Evolutionary conservation across 1,140 invertebrate genomes (phyloP), one percentile per base, ranked within the genome.

Genomic region (Papilio glaucus): DNA sequence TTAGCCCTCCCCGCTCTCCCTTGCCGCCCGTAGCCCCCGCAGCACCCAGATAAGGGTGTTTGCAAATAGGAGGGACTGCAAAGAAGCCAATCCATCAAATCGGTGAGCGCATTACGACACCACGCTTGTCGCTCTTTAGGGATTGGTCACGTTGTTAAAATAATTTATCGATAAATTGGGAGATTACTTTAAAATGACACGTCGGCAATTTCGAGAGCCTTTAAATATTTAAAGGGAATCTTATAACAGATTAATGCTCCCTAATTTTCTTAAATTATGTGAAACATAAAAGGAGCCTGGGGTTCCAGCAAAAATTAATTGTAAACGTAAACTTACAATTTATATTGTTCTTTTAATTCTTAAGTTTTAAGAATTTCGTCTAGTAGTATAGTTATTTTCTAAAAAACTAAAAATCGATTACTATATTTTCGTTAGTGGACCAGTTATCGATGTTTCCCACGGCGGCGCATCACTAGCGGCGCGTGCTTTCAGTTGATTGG

Each of bases 21-120:
- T 15, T 61, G 71, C 62, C 73, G 71, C 67, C 49, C 71, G 53
- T 72, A 24, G 38, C 69, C 72, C 78, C 78, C 69, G 41, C 41
- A 38, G 73, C 80, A 72, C 77, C 85, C 83, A 83, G 87, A 88
- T 86, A 87, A 88, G 89, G 90, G 88, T 91, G 89, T 93, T 92
- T 91, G 89, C 89, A 90, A 92, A 91, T 91, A 91, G 85, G 76
- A 84, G 86, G 85, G 86, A 82, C 82, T 83, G 86, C 85, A 86
- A 92, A 91, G 89, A 90, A 92, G 90, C 89, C 90, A 93, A 93
- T 93, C 89, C 91, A 93, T 93, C 91, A 93, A 93, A 91, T 87
- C 81, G 88, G 73, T 81, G 87, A 86, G 79, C 86, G 86, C 85
- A 90, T 93, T 91, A 91, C 90, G 86, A 90, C 87, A 87, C 90